Base-by-base conservation (phyloP, 2,888 invertebrate species). In the Nasonovia ribisnigri region DNA sequence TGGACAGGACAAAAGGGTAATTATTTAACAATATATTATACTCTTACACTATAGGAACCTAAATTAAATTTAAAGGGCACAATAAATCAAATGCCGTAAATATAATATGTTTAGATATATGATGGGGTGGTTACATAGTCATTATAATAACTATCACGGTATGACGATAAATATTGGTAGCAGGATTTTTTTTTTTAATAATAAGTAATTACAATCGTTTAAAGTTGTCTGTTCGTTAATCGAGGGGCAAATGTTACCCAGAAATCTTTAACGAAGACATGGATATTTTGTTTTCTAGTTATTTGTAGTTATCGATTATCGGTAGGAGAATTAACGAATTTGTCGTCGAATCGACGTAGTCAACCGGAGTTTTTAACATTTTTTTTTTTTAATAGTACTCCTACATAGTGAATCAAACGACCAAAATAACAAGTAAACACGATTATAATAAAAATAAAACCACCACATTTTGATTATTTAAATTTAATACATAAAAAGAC, bases 21-120 rank as follows among this genome's bases (percentile, higher is more conserved):
- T 90, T 93, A 86, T 91, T 86, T 86, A 91, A 92, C 87, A 87
- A 60, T 92, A 91, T 26, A 57, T 29, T 87, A 77, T 51, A 57
- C 42, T 90, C 93, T 93, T 93, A 93, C 48, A 29, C 90, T 93
- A 93, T 93, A 93, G 93, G 93, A 93, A 93, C 93, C 93, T 93
- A 93, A 89, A 93, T 93, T 90, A 90, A 93, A 93, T 84, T 54
- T 54, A 89, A 92, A 13, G 51, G 67, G 54, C 57, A 90, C 60
- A 48, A 93, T 77, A 84, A 88, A 88, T 84, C n/a, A 57, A 93
- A 90, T 90, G 48, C 90, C 89, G 13, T 84, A 54, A 57, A 77
- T 43, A 92, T 60, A 46, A 36, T 87, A 92, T 84, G 57, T n/a
- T 43, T 88, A 89, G 86, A 60, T 92, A 36, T 93, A 92, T 67